phyloP scores from a whole-genome alignment of 2,797 vertebrate species.

The Enoplosus armatus region DNA sequence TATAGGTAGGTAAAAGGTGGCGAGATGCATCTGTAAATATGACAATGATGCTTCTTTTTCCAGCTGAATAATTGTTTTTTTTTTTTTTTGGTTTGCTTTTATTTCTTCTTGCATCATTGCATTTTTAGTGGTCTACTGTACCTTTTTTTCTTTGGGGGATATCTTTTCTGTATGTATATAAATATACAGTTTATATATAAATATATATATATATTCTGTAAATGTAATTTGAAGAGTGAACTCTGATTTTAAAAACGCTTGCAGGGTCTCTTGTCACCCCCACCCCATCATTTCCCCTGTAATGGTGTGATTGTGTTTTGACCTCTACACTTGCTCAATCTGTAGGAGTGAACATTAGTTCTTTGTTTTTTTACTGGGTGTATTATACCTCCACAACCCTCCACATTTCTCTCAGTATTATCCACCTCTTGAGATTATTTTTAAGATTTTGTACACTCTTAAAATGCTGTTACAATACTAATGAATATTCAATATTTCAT shows the following conservation, averaged over 20 bases:
- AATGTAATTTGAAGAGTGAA: constrained; percentile 88
- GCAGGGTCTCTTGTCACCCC: constrained; percentile 77
- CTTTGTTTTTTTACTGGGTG: constrained; percentile 81
- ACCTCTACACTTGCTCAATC: constrained; percentile 89
- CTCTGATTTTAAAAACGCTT: constrained; percentile 85
- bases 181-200: constrained; percentile 76
- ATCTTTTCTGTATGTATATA: constrained; percentile 83
- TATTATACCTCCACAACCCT: constrained; percentile 63
- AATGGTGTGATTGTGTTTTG: constrained; percentile 91
- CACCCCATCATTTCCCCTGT: constrained; percentile 84
- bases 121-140: constrained; percentile 86
- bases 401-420: constrained; percentile 64
- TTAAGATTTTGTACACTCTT: constrained; percentile 81
- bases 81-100: constrained; percentile 47
- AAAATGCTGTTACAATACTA: constrained; percentile 85
- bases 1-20: constrained; percentile 94
- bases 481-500: constrained; percentile 79
- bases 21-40: constrained; percentile 96
- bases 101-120: constrained; percentile 70
- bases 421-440: constrained; percentile 61
- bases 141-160: constrained; percentile 83
- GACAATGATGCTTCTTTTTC: constrained; percentile 78
- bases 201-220: constrained; percentile 79
- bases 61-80: constrained; percentile 74
- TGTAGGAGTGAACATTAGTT: constrained; percentile 84